Percentiles rank a stretch among this genome's conserved stretches.
These are phyloP conservation scores for Andricus grossulariae DNA, from an alignment of 1,140 invertebrate species.

Conservation along the genomic window DNA sequence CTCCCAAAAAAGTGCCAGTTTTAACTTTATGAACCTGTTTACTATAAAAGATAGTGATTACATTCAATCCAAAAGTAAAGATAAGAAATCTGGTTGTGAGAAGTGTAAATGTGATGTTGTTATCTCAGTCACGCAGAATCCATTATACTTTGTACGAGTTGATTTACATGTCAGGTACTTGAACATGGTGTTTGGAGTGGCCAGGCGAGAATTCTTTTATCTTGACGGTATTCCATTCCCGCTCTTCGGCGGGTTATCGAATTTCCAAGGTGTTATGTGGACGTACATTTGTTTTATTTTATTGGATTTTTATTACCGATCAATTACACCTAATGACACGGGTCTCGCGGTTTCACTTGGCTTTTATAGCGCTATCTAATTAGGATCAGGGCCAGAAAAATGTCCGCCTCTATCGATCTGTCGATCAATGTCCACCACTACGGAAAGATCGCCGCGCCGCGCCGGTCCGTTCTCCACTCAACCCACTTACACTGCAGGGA, in stretches of 20 bases:
- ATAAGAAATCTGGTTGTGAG: not conserved
- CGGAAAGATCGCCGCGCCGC: not conserved
- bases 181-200: conserved; percentile 1
- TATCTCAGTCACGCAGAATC: conserved; percentile 5
- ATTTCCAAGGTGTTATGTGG: conserved; percentile 5
- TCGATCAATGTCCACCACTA: conserved; percentile 1
- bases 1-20: not conserved
- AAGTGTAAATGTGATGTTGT: not conserved
- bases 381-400: conserved; percentile 7
- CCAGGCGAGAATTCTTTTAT: conserved; percentile 11
- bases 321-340: not conserved
- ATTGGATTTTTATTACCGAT: not conserved
- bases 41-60: conserved; percentile 23
- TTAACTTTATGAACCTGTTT: conserved; percentile 2
- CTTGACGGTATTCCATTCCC: conserved; percentile 16
- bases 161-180: conserved; percentile 13
- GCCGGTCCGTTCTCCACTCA: not conserved
- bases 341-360: not conserved
- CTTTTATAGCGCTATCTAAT: conserved; percentile 11
- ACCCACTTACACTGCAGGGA: conserved; percentile 11
- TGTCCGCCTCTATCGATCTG: conserved; percentile 8
- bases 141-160: conserved; percentile 23
- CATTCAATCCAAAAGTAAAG: conserved; percentile 19
- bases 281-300: not conserved
- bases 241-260: not conserved